Evolutionary conservation across 1,140 invertebrate genomes (phyloP), one percentile per base, ranked within the genome.

Genomic region (Bombus terrestris): DNA sequence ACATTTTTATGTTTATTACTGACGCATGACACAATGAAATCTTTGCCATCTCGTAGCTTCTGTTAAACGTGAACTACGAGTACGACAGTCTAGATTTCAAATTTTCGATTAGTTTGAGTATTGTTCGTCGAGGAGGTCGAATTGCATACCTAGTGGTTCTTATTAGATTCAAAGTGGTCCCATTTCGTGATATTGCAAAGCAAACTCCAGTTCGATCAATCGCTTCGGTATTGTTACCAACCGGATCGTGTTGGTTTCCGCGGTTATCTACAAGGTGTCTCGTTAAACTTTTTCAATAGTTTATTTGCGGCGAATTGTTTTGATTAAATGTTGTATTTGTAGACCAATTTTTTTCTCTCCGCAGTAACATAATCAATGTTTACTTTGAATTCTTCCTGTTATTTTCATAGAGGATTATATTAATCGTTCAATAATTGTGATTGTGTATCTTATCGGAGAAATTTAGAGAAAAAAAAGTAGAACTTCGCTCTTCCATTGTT

Each of bases 181-280:
- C 69, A 39, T 72, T 72, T n/a, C 69, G 39, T 5, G 39, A 72
- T 41, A n/a, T 41, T n/a, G 69, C 69, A n/a, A 41, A 72, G 69
- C 69, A 28, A 39, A 39, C 68, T 71, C 10, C 3, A 25, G 37
- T 28, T 13, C 68, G 37, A 71, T 71, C 68, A 71, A 71, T 71
- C 68, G 68, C 66, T 22, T 68, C 32, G 66, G 32, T 37, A 68
- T 68, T 68, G 66, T 68, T 37, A 37, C 9, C 66, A 37, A 71
- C 3, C 25, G 37, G 25, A 1, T 39, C 68, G 68, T 39, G 68
- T 39, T 71, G 68, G 35, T 39, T 71, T 28, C 39, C 68, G 37
- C 37, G 68, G 68, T 39, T 39, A 13, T 1, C 68, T 71, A 71
- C 37, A 12, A 12, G 37, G 37, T 71, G 37, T 39, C 68, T 22